Conservation (phyloP, 2,113 vertebrate species). For the Actinemys pallida region DNA sequence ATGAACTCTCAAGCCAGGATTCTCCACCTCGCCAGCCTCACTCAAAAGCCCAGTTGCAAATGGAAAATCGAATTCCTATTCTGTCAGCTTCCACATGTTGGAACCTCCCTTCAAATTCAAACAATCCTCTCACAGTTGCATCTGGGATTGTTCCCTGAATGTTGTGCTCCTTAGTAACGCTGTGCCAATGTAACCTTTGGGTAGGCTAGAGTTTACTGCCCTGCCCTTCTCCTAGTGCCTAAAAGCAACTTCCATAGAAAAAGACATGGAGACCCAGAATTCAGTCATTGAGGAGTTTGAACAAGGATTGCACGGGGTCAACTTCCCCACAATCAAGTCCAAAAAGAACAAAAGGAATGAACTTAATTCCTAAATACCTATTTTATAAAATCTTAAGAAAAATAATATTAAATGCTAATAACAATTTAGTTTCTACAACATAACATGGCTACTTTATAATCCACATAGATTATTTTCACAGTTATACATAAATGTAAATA, state of each 20-base stretch:
- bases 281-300: not conserved
- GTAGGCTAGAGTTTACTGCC: not conserved
- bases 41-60: not conserved
- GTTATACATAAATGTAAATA: not conserved
- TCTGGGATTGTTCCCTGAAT: not conserved
- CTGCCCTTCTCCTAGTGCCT: not conserved
- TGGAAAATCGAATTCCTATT: not conserved
- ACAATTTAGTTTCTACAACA: not conserved
- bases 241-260: not conserved
- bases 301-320: not conserved
- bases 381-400: not conserved
- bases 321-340: not conserved
- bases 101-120: not conserved
- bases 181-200: not conserved
- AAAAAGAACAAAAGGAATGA: not conserved
- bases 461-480: not conserved
- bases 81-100: not conserved
- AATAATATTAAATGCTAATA: not conserved
- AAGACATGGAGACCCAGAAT: not conserved
- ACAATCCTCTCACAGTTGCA: not conserved
- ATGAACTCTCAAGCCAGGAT: not conserved
- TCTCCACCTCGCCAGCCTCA: not conserved
- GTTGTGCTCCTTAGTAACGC: not conserved
- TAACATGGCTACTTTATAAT: not conserved
- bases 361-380: not conserved